Evolutionary conservation across 2,888 invertebrate genomes (phyloP), one percentile per base, ranked within the genome.

Genomic region (Biston stratarius): DNA sequence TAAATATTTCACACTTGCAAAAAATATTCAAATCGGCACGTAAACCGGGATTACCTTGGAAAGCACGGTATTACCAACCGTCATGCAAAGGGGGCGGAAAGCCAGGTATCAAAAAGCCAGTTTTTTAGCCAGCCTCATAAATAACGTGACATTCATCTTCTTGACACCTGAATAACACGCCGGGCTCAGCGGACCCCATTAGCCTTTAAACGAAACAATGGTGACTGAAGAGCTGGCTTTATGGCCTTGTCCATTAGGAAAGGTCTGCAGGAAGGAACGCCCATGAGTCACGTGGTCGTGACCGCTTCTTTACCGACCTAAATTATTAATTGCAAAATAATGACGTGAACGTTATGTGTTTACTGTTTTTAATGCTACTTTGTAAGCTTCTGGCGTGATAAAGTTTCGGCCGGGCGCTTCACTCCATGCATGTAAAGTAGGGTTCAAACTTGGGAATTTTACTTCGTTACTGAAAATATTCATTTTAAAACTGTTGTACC

Each of bases 131-230:
- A 78, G 82, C 80, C 84, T 82, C 89, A 90, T 91, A 90, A 91
- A 91, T 89, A 88, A 90, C 87, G 76, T 80, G 85, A 84, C 90
- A 91, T 91, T 90, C 87, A 90, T 91, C 90, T 89, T 89, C 85
- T 77, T 91, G 91, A 91, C 90, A 89, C 88, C 87, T 90, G 89
- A 90, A 91, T 90, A 90, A 89, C 87, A 87, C 80, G 78, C 80
- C 77, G 80, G 75, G 78, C 84, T 82, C 83, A 76, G 77, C 81
- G 83, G 80, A 81, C 81, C 81, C 90, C 90, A 91, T 90, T 91
- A 91, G 89, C 91, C 90, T 90, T 89, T 90, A 80, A 81, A 81
- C 85, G 81, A 91, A 90, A 91, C 91, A 91, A 90, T 86, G 83
- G 83, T 72, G 70, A 74, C 77, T 78, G 77, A 77, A 75, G 84